Evolutionary conservation across 2,797 vertebrate genomes (phyloP).

Genomic region (Tiaroga cobitis): DNA sequence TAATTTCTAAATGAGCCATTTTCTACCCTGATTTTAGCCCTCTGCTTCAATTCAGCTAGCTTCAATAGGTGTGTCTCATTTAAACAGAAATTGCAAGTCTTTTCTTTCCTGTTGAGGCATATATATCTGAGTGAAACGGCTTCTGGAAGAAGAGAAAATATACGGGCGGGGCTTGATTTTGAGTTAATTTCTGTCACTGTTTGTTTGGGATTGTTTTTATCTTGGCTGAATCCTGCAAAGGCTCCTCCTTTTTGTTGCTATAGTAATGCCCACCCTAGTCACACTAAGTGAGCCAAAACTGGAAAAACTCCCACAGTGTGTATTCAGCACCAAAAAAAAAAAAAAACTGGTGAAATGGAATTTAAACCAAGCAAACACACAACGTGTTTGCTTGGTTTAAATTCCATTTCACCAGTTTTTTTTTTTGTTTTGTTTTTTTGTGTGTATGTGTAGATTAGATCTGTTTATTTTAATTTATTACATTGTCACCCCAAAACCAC

Average conservation of each 20-base stretch:
- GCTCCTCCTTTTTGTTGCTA: background rate
- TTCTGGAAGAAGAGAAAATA: background rate
- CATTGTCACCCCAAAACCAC: background rate
- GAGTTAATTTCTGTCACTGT: background rate
- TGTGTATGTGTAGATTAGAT: background rate
- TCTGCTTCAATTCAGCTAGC: too few species aligned
- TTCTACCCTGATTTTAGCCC: background rate
- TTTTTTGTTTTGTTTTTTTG: too few species aligned
- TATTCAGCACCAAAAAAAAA: background rate
- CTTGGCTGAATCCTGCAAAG: background rate
- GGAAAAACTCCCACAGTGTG: background rate
- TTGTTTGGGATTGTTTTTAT: background rate
- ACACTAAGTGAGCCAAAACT: background rate
- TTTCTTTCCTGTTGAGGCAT: background rate
- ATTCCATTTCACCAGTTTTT: background rate
- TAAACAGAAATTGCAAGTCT: background rate
- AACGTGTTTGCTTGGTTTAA: background rate
- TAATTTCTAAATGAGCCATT: background rate
- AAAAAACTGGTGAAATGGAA: too few species aligned
- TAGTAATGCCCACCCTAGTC: background rate
- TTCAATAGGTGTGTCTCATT: too few species aligned
- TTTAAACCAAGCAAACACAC: too few species aligned
- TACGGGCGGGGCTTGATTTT: background rate
- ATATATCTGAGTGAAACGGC: background rate
- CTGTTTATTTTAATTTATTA: background rate